Conservation (phyloP, 1,140 invertebrate genomes). For the Pygmarrhopalites habei region DNA sequence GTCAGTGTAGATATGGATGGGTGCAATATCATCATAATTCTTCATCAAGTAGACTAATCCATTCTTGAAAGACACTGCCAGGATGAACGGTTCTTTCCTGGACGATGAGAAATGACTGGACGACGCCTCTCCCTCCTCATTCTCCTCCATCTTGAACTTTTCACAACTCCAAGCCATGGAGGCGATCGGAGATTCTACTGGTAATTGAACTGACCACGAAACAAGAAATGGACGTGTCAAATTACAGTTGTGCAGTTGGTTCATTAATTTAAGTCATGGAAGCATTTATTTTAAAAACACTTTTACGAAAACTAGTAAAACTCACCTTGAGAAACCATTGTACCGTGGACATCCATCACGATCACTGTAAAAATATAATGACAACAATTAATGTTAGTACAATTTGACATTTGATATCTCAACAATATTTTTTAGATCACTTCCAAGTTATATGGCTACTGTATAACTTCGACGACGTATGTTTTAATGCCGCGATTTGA, state of each 20-base stretch:
- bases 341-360: conserved; percentile 91
- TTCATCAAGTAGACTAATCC: conserved; percentile 80
- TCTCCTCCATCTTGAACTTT: conserved; percentile 97
- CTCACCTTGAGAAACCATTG: conserved; percentile 88
- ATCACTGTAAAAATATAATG: conserved; percentile 52
- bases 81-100: conserved; percentile 59
- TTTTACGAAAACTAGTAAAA: no score
- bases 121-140: conserved; percentile 52
- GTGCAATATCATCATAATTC: conserved; percentile 86
- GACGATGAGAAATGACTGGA: conserved; percentile 23
- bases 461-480: no score
- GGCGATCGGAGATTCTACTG: conserved; percentile 66
- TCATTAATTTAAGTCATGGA: no score
- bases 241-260: no score
- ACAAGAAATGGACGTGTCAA: no score
- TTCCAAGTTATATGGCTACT: background rate
- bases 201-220: conserved; percentile 75
- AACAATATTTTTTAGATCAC: no score
- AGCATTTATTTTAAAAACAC: no score
- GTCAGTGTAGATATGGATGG: conserved; percentile 72
- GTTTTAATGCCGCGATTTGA: no score
- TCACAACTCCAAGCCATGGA: conserved; percentile 94
- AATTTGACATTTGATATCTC: background rate
- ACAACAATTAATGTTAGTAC: background rate
- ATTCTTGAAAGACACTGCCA: conserved; percentile 81